A percentile compares a stretch with the other conserved stretches of the same genome.
These are phyloP conservation scores for Columba livia DNA, from an alignment of 2,113 vertebrate genomes.

Conservation along the genomic window DNA sequence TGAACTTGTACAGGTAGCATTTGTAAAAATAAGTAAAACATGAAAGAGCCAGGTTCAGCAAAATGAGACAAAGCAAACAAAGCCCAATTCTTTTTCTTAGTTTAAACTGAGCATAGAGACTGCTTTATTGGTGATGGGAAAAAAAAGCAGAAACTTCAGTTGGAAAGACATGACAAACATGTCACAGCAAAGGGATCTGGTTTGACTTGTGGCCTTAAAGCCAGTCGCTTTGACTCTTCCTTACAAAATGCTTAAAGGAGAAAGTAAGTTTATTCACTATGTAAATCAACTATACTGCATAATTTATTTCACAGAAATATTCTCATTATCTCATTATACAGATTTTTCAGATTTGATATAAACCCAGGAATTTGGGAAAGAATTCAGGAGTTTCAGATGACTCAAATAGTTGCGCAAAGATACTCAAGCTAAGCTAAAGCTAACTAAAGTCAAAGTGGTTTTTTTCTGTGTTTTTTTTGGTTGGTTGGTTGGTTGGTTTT, in stretches of 20 bases:
- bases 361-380: not conserved
- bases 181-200: not conserved
- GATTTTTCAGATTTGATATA: not conserved
- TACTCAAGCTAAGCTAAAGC: not conserved
- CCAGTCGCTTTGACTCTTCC: not conserved
- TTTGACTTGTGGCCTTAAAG: not conserved
- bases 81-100: not conserved
- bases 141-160: not conserved
- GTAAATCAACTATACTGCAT: not conserved
- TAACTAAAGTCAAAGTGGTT: not conserved
- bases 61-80: not conserved
- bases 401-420: not conserved
- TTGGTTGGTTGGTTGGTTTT: not conserved
- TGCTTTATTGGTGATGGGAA: not conserved
- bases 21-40: not conserved
- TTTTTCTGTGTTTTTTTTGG: too few species aligned
- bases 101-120: not conserved
- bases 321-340: rapidly evolving
- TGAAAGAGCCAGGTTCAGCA: not conserved
- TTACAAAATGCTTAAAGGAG: not conserved
- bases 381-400: not conserved
- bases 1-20: not conserved
- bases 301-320: not conserved
- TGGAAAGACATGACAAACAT: not conserved
- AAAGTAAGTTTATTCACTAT: not conserved